Percentiles rank a stretch among this genome's conserved stretches.
Evolutionary conservation across 2,888 invertebrate genomes (phyloP).

Genomic region (Trissolcus japonicus): DNA sequence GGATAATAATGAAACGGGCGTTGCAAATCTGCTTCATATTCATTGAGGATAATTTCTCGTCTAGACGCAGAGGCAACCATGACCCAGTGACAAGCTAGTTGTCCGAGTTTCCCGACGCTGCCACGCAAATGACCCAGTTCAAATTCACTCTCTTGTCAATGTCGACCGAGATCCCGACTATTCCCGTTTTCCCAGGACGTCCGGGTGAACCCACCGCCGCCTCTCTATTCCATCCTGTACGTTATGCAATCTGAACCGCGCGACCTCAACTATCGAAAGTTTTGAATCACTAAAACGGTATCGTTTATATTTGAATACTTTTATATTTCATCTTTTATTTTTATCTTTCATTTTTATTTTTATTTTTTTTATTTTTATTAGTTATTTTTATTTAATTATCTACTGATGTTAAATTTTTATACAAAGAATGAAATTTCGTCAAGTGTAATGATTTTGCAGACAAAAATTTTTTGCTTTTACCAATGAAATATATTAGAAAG

Average conservation of each 20-base stretch:
- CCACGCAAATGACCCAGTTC: constrained; percentile 59
- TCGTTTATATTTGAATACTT: too few relatives aligned
- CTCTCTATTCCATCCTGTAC: neutral
- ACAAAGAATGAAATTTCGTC: too few relatives aligned
- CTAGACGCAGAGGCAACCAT: constrained; percentile 52
- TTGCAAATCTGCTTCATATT: constrained; percentile 36
- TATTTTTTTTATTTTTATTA: neutral
- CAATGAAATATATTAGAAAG: neutral
- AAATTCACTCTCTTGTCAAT: constrained; percentile 57
- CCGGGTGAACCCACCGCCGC: constrained; percentile 21
- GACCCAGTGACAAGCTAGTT: constrained; percentile 56
- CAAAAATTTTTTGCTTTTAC: too few relatives aligned
- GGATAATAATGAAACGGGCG: constrained; percentile 22
- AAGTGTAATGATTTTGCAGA: too few relatives aligned
- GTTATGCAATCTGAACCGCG: neutral
- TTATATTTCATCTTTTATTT: constrained; percentile 25
- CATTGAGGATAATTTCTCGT: constrained; percentile 51
- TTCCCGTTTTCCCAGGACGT: constrained; percentile 64
- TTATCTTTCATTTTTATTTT: constrained; percentile 1
- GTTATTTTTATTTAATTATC: neutral
- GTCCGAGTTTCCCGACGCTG: constrained; percentile 54
- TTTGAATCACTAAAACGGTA: neutral
- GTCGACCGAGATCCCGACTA: constrained; percentile 48
- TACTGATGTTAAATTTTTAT: too few relatives aligned
- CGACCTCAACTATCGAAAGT: neutral